Evolutionary conservation across 2,888 invertebrate species (phyloP), one percentile per base, ranked within the genome.

Genomic region (Ophonus ardosiacus): DNA sequence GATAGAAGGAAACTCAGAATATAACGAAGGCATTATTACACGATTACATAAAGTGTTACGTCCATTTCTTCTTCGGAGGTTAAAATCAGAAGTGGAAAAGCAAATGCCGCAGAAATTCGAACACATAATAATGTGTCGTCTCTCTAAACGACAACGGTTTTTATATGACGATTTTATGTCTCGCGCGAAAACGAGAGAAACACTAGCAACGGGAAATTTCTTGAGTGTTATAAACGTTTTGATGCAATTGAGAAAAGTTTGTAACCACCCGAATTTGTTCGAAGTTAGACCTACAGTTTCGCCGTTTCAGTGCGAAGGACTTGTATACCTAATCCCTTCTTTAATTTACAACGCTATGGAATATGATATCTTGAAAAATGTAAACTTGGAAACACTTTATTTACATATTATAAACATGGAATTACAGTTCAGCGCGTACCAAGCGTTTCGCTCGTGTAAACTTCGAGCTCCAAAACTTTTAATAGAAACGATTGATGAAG

Each of bases 151-250:
- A 56, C 99, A 99, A 92, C 94, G 99, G 87, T 98, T 95, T 93
- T 94, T 99, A 85, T 99, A 99, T 92, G 99, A 99, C 92, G 99
- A 99, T 92, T 99, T 99, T 92, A 99, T 99, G 99, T 96, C 98
- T 81, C 95, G 98, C 89, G 95, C 98, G 90, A 96, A 97, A 90
- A 99, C 99, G 76, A 96, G 94, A 90, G 98, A 99, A 93, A 98
- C 98, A 7, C 93, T 99, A 88, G 96, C 96, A 21, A 95, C 96
- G 82, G 99, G 99, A 84, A 99, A 98, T 92, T 94, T 98, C 90
- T 92, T 99, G 87, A 97, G 97, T 92, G 98, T 99, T 7, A 97
- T 99, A 90, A 98, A 98, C 92, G 96, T 99, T 88, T 93, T 99
- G 86, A 99, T 99, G 98, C 98, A 99, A 92, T 93, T 99, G 90